Conservation (phyloP, 2,888 invertebrate genomes). For the Trimorus sp. region DNA sequence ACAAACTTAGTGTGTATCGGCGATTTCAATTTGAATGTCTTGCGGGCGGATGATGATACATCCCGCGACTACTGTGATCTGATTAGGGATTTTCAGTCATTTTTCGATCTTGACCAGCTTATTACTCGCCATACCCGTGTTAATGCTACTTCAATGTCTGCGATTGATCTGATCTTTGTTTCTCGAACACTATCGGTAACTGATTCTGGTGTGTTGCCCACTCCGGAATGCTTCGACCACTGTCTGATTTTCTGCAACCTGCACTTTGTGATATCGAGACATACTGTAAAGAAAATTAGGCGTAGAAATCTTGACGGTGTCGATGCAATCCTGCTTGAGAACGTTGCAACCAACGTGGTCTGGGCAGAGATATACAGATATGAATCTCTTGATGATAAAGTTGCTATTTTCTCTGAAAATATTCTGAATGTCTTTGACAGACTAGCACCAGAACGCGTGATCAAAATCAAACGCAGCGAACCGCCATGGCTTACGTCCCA, state of each 20-base stretch:
- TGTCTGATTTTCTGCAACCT: neutral
- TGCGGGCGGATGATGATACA: neutral
- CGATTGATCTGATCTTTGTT: conserved; percentile 4
- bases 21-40: neutral
- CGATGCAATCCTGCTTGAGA: too few species aligned
- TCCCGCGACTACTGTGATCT: neutral
- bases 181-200: neutral
- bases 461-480: neutral
- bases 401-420: neutral
- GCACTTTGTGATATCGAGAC: neutral
- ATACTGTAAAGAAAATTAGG: neutral
- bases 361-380: neutral
- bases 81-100: neutral
- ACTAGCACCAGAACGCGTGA: neutral
- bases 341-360: too few species aligned
- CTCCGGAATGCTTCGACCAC: neutral
- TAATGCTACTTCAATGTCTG: neutral
- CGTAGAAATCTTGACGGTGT: neutral
- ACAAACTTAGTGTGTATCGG: neutral
- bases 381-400: neutral
- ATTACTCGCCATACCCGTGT: neutral
- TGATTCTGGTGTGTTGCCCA: neutral
- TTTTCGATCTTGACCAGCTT: neutral
- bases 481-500: neutral
- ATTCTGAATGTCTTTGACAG: neutral